These are phyloP conservation scores for Aphodius sticticus DNA, from an alignment of 2,888 invertebrate genomes.

Conservation along the genomic window DNA sequence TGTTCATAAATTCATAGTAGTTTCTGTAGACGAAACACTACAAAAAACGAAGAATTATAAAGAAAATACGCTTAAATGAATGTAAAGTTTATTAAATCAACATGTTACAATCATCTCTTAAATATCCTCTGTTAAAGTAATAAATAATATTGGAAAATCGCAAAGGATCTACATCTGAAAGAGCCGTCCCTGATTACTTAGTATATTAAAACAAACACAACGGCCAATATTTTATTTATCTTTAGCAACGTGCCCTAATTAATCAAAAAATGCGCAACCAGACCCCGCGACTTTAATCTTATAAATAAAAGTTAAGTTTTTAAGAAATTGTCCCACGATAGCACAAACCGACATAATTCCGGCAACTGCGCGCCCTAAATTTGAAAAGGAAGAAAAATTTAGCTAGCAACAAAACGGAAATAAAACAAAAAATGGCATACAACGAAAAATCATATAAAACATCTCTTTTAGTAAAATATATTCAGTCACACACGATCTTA, in stretches of 20 bases:
- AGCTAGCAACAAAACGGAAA: background rate
- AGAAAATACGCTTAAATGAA: background rate
- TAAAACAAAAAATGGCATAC: background rate
- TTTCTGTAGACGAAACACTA: background rate
- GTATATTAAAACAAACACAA: background rate
- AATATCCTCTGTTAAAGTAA: background rate
- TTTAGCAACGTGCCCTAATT: background rate
- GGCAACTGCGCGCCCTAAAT: background rate
- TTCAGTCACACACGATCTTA: conserved; percentile 29
- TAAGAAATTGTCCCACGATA: background rate
- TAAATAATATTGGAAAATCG: background rate
- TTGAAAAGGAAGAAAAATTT: background rate
- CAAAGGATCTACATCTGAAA: background rate
- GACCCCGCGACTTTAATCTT: background rate
- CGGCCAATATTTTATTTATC: background rate
- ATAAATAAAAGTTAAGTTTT: background rate
- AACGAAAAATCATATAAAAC: background rate
- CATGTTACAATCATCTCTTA: background rate
- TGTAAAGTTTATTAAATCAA: background rate
- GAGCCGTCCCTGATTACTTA: background rate
- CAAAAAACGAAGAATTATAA: background rate
- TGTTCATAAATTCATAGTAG: no score
- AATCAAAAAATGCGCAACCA: background rate
- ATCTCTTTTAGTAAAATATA: conserved; percentile 33
- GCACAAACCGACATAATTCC: background rate